Evolutionary conservation across 2,113 vertebrate genomes (phyloP).

Genomic region (Leptosomus discolor): DNA sequence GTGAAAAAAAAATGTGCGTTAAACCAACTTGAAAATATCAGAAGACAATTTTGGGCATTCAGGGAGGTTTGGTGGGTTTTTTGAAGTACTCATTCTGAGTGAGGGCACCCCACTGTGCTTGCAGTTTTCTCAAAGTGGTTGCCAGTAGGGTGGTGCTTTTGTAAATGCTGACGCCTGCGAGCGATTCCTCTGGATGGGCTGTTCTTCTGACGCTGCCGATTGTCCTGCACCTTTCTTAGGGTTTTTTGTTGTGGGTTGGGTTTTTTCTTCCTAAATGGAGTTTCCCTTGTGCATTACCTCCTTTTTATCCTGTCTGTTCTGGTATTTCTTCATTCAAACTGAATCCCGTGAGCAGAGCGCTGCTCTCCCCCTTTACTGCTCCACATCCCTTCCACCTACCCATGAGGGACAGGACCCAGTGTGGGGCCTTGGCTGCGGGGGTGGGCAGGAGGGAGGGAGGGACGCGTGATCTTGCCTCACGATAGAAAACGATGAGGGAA

Average conservation of each 20-base stretch:
- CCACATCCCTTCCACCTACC: rapidly evolving
- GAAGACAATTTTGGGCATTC: background rate
- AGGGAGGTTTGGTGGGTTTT: background rate
- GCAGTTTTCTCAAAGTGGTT: background rate
- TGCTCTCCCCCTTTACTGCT: background rate
- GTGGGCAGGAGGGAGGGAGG: background rate
- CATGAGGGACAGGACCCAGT: background rate
- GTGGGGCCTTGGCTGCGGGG: background rate
- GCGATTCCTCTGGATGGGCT: background rate
- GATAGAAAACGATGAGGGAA: background rate
- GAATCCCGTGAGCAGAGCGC: background rate
- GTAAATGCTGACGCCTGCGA: background rate
- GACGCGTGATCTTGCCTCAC: background rate
- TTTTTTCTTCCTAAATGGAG: background rate
- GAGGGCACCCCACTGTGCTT: background rate
- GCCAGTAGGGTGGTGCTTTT: background rate
- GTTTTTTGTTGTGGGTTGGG: background rate
- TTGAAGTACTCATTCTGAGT: background rate
- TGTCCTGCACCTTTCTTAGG: background rate
- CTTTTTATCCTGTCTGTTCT: background rate
- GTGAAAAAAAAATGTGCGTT: background rate
- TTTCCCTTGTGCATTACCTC: background rate
- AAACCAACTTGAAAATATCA: background rate
- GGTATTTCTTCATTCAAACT: background rate
- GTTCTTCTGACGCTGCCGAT: background rate